Evolutionary conservation across 1,140 invertebrate genomes (phyloP).

Genomic region (Druon quercuslanigerum): DNA sequence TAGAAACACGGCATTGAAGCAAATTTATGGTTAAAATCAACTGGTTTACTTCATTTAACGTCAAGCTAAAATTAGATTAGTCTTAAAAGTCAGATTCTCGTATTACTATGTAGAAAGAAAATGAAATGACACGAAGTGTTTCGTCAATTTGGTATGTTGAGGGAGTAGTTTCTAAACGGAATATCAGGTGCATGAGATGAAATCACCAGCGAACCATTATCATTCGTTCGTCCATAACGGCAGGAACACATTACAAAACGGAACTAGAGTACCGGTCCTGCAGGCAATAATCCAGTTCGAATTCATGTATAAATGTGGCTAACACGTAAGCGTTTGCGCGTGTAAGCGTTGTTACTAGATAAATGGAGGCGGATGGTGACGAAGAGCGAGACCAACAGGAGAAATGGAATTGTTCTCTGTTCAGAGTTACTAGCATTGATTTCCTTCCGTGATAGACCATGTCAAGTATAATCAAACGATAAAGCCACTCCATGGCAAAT

Average conservation of each 20-base stretch:
- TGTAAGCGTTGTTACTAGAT: constrained; percentile 45
- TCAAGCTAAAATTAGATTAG: too few relatives aligned
- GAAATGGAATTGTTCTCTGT: constrained; percentile 52
- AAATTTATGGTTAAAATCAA: too few relatives aligned
- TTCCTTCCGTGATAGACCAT: constrained; percentile 14
- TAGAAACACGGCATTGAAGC: too few relatives aligned
- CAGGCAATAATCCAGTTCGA: constrained; percentile 44
- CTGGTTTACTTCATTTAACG: too few relatives aligned
- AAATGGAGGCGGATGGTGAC: constrained; percentile 33
- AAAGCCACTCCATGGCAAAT: constrained; percentile 12
- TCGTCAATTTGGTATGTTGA: constrained; percentile 3
- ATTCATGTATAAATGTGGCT: constrained; percentile 39
- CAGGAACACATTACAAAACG: constrained; percentile 38
- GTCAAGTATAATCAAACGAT: constrained; percentile 17
- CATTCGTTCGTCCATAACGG: constrained; percentile 36
- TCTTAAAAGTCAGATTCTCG: neutral
- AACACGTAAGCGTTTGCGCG: constrained; percentile 38
- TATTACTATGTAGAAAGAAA: neutral
- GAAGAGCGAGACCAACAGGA: constrained; percentile 45
- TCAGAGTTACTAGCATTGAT: constrained; percentile 31
- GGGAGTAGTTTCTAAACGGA: constrained; percentile 5
- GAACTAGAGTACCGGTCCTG: constrained; percentile 41
- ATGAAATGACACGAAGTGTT: neutral
- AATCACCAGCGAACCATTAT: constrained; percentile 33
- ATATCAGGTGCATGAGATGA: constrained; percentile 30